Evolutionary conservation across 1,140 invertebrate genomes (phyloP).

Genomic region (Cotesia glomerata): DNA sequence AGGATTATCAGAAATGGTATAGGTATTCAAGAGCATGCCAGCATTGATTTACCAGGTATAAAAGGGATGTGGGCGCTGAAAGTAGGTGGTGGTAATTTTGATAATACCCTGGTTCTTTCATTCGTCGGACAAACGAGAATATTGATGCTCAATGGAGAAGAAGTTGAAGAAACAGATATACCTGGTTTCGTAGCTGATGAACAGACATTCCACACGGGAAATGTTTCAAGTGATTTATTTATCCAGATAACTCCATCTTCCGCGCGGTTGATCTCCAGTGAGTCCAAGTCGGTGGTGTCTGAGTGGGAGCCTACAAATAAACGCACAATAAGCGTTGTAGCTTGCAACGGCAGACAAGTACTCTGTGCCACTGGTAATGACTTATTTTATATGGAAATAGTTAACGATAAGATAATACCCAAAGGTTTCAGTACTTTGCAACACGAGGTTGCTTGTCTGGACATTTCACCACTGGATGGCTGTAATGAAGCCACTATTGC

Average conservation of each 20-base stretch:
- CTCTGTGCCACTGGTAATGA: constrained; percentile 88
- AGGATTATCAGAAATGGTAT: constrained; percentile 97
- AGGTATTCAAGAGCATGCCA: constrained; percentile 96
- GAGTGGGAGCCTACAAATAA: constrained; percentile 82
- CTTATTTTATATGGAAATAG: constrained; percentile 88
- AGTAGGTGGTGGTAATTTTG: constrained; percentile 70
- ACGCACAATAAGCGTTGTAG: constrained; percentile 84
- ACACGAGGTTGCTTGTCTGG: constrained; percentile 95
- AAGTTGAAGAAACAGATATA: constrained; percentile 96
- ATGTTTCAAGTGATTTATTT: constrained; percentile 84
- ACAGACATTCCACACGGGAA: constrained; percentile 92
- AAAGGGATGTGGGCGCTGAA: constrained; percentile 97
- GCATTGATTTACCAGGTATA: constrained; percentile 94
- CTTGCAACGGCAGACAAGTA: constrained; percentile 83
- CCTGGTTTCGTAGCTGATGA: constrained; percentile 86
- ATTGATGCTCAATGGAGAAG: constrained; percentile 87
- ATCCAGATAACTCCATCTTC: constrained; percentile 80
- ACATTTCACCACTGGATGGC: constrained; percentile 84
- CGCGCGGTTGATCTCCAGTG: constrained; percentile 72
- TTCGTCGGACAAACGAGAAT: constrained; percentile 95
- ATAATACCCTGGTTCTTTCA: constrained; percentile 90
- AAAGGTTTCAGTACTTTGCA: constrained; percentile 77
- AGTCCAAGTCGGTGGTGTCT: constrained; percentile 72
- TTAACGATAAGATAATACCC: constrained; percentile 69
- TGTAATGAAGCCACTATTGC: constrained; percentile 74